Conservation (phyloP, 1,140 invertebrate species). For the Ostrea denselamellosa region DNA sequence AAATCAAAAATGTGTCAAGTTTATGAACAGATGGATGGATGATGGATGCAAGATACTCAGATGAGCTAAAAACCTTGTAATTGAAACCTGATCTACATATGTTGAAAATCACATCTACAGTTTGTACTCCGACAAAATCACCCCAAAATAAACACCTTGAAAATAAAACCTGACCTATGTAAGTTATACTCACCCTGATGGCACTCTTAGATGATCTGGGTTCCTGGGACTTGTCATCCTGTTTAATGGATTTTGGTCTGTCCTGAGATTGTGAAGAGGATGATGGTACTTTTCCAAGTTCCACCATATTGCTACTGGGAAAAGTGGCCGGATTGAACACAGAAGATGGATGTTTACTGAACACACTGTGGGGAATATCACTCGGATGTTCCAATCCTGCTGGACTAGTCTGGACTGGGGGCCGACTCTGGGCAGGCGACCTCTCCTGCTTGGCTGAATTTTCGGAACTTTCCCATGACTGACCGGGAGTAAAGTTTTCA, state of each 20-base stretch:
- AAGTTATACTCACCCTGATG: neutral
- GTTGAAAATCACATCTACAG: too few species aligned
- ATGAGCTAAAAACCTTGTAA: neutral
- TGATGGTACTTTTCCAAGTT: neutral
- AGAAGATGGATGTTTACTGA: conserved; percentile 41
- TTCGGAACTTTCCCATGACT: neutral
- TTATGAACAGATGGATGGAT: neutral
- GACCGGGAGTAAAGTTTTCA: conserved; percentile 36
- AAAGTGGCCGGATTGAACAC: conserved; percentile 44
- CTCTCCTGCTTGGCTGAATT: neutral
- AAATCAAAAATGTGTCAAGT: neutral
- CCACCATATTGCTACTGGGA: conserved; percentile 3
- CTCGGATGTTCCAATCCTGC: neutral
- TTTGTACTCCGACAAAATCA: too few species aligned
- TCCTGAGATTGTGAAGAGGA: conserved; percentile 16
- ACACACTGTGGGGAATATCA: conserved; percentile 48
- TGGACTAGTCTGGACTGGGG: neutral
- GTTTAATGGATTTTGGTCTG: neutral
- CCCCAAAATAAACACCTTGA: too few species aligned
- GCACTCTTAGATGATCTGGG: neutral
- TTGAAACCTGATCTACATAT: too few species aligned
- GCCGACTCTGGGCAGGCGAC: neutral
- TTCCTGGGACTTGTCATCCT: conserved; percentile 15
- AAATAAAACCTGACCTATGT: too few species aligned
- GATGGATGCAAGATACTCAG: neutral